Evolutionary conservation across 2,888 invertebrate genomes (phyloP).

Genomic region (Drosophila cognata): DNA sequence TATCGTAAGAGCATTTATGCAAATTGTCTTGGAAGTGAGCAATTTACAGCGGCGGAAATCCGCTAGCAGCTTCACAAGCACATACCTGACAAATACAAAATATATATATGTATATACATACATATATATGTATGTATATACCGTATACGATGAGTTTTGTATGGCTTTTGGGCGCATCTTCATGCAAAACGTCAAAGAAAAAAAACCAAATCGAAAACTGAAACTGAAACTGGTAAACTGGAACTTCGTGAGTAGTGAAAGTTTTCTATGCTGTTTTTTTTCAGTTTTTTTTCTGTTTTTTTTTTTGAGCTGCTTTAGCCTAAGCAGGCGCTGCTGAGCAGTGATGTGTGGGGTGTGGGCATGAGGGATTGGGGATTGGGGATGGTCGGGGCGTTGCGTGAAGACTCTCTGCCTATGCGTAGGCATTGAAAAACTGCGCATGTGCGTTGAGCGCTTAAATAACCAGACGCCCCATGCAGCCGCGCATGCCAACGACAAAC

Average conservation of each 20-base stretch:
- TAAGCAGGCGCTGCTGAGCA: conserved; percentile 5
- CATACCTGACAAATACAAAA: background rate
- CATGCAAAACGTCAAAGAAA: conserved; percentile 22
- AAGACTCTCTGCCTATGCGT: conserved; percentile 26
- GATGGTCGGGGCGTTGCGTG: background rate
- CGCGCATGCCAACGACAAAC: conserved; percentile 63
- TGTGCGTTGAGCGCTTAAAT: conserved; percentile 68
- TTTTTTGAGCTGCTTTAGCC: conserved; percentile 25
- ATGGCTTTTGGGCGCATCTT: conserved; percentile 51
- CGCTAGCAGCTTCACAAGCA: conserved; percentile 36
- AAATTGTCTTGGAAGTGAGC: conserved; percentile 59
- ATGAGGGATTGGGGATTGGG: too few species aligned
- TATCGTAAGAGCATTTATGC: conserved; percentile 67
- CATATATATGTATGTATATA: background rate
- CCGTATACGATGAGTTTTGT: background rate
- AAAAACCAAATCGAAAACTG: conserved; percentile 27
- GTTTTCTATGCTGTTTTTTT: conserved; percentile 71
- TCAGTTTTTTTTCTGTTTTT: conserved; percentile 9
- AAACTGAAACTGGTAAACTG: conserved; percentile 45
- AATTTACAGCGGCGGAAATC: conserved; percentile 65
- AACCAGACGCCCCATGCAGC: conserved; percentile 57
- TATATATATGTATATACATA: background rate
- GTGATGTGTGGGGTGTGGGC: background rate
- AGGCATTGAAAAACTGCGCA: conserved; percentile 67
- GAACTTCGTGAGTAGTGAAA: conserved; percentile 63